Evolutionary conservation across 1,140 invertebrate species (phyloP).

Genomic region (Trachymyrmex septentrionalis): DNA sequence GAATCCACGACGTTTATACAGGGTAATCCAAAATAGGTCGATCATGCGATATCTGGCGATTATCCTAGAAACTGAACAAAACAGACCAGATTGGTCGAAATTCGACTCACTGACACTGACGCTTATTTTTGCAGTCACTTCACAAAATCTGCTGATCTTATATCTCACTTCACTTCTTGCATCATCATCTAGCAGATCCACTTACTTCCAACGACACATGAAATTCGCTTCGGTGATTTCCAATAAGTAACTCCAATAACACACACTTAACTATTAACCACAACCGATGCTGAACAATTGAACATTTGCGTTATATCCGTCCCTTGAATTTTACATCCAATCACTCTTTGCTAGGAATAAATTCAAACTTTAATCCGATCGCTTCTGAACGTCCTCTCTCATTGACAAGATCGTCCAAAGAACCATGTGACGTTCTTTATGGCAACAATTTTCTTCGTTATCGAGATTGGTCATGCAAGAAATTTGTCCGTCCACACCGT

Average conservation of each 20-base stretch:
- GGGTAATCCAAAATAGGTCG: constrained; percentile 66
- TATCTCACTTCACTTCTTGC: constrained; percentile 46
- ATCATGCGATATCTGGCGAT: constrained; percentile 7
- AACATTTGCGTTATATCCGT: constrained; percentile 33
- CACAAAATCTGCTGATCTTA: constrained; percentile 22
- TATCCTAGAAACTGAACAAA: constrained; percentile 2
- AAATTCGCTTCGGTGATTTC: not conserved
- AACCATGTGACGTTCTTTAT: constrained; percentile 61
- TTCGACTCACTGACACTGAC: constrained; percentile 50
- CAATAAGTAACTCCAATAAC: constrained; percentile 21
- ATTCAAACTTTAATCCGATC: not conserved
- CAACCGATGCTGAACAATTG: constrained; percentile 11
- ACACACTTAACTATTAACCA: constrained; percentile 26
- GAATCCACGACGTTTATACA: constrained; percentile 67
- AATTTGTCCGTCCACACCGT: not conserved
- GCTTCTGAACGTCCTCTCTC: not conserved
- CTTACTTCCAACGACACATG: not conserved
- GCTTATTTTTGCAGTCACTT: constrained; percentile 34
- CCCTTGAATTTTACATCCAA: not conserved
- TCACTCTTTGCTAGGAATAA: not conserved
- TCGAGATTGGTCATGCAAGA: not conserved
- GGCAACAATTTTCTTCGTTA: not conserved
- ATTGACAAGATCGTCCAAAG: not conserved
- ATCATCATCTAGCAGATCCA: constrained; percentile 13
- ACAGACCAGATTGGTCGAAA: not conserved